phyloP scores from a whole-genome alignment of 1,140 invertebrate genomes.

The Lepidurus couesii region DNA sequence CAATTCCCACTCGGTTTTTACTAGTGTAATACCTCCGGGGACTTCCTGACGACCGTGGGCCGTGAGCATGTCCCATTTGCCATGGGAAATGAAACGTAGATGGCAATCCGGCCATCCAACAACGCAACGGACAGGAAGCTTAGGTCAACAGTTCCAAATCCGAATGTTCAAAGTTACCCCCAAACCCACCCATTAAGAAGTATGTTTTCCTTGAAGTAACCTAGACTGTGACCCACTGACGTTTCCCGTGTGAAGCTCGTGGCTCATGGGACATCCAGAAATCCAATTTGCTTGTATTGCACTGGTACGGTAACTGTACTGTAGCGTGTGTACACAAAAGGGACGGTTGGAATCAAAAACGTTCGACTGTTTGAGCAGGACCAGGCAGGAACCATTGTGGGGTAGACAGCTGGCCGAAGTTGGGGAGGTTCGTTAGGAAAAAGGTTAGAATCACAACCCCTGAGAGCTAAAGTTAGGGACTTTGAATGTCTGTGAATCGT shows the following conservation, averaged over 20 bases:
- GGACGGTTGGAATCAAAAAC: too few species aligned
- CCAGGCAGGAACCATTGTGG: not conserved
- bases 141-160: constrained; percentile 1
- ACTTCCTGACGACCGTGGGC: not conserved
- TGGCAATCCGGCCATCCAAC: not conserved
- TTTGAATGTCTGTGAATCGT: not conserved
- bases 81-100: not conserved
- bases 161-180: too few species aligned
- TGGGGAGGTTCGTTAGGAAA: not conserved
- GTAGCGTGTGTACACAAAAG: too few species aligned
- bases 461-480: not conserved
- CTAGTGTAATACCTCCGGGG: not conserved
- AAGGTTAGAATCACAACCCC: not conserved
- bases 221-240: too few species aligned
- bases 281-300: too few species aligned
- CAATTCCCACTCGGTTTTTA: not conserved
- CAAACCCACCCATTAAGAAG: too few species aligned
- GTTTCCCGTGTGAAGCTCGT: too few species aligned
- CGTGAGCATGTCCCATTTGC: not conserved
- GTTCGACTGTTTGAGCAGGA: not conserved
- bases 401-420: not conserved
- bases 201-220: too few species aligned
- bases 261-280: too few species aligned
- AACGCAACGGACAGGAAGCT: not conserved
- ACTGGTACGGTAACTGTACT: too few species aligned